These are phyloP conservation scores for Cotesia vestalis DNA, from an alignment of 1,140 invertebrate species.

Conservation along the genomic window DNA sequence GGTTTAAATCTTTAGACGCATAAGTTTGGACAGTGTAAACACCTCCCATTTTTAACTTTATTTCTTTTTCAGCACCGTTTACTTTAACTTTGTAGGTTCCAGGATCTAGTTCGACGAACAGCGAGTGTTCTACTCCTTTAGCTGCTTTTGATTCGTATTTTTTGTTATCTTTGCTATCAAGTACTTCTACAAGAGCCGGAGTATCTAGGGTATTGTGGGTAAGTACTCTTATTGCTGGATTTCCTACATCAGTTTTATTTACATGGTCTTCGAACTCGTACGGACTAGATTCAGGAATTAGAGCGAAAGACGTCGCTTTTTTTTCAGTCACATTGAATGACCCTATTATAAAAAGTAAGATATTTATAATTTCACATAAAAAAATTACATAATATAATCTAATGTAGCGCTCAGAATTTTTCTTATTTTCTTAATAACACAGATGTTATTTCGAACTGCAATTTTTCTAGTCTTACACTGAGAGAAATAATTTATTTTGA, in stretches of 20 bases:
- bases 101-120: slow-evolving; percentile 57
- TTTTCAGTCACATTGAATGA: slow-evolving; percentile 29
- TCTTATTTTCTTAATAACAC: too few species aligned
- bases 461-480: too few species aligned
- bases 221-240: slow-evolving; percentile 47
- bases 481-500: too few species aligned
- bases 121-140: slow-evolving; percentile 37
- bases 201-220: slow-evolving; percentile 33
- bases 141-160: slow-evolving; percentile 26
- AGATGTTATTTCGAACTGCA: too few species aligned
- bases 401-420: too few species aligned
- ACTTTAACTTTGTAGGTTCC: slow-evolving; percentile 58
- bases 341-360: slow-evolving; percentile 17
- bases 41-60: slow-evolving; percentile 66
- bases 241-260: slow-evolving; percentile 45
- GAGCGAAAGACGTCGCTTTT: slow-evolving; percentile 45
- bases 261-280: slow-evolving; percentile 42
- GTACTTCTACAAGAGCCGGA: slow-evolving; percentile 7
- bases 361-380: too few species aligned
- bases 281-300: neutral
- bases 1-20: slow-evolving; percentile 43
- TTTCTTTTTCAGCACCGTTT: slow-evolving; percentile 49
- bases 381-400: too few species aligned
- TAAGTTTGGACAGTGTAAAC: slow-evolving; percentile 69
- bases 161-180: slow-evolving; percentile 10